These are phyloP conservation scores for Syngnathoides biaculeatus DNA, from an alignment of 2,113 vertebrate species.

Conservation along the genomic window DNA sequence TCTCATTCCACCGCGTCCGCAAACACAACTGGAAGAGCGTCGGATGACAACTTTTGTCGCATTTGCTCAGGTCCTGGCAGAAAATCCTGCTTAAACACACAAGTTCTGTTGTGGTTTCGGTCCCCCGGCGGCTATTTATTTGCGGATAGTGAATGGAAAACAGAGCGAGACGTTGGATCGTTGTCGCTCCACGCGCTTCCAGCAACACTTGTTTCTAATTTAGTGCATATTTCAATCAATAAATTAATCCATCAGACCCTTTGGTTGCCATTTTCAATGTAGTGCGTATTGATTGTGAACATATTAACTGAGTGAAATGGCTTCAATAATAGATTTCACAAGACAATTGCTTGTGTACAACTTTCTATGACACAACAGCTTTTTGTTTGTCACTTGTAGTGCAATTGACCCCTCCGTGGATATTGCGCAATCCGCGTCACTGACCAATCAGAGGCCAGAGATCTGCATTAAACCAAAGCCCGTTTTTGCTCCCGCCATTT, in stretches of 20 bases:
- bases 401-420: no score
- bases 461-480: no score
- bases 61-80: not conserved
- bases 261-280: not conserved
- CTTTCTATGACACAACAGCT: not conserved
- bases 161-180: not conserved
- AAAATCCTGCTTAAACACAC: not conserved
- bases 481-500: no score
- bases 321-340: not conserved
- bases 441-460: no score
- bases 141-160: not conserved
- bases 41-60: not conserved
- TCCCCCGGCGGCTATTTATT: not conserved
- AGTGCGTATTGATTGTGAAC: not conserved
- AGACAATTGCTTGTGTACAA: not conserved
- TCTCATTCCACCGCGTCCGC: not conserved
- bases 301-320: not conserved
- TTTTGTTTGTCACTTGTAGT: no score
- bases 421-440: no score
- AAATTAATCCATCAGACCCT: not conserved
- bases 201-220: slow-evolving; percentile 5
- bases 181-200: not conserved
- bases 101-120: slow-evolving; percentile 2
- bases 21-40: no score
- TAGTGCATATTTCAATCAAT: not conserved